Percentiles rank a stretch among this genome's conserved stretches.
These are phyloP conservation scores for Actinemys pallida DNA, from an alignment of 2,113 vertebrate genomes.

Conservation along the genomic window DNA sequence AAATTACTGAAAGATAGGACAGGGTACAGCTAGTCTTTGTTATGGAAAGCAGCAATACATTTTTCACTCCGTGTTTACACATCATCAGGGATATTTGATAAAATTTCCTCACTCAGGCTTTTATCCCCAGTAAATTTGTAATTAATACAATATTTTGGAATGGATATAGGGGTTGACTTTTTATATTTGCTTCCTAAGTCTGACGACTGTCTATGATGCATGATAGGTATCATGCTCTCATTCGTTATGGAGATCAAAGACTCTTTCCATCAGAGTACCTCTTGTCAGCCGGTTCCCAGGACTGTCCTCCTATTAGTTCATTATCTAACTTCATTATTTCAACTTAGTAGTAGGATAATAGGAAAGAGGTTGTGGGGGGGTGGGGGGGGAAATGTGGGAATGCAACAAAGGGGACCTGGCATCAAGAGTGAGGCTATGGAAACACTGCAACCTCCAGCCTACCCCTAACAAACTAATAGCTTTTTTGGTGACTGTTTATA, in stretches of 20 bases:
- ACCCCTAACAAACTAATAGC: slow-evolving; percentile 1
- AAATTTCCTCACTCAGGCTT: neutral
- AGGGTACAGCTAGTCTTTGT: neutral
- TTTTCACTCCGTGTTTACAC: neutral
- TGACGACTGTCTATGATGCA: neutral
- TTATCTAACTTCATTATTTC: slow-evolving; percentile 3
- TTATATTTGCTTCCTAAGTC: slow-evolving; percentile 8
- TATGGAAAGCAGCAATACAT: neutral
- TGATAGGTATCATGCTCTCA: neutral
- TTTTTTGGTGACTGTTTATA: slow-evolving; percentile 2
- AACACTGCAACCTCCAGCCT: slow-evolving; percentile 32
- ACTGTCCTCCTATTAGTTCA: slow-evolving; percentile 55
- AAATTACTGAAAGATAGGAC: neutral
- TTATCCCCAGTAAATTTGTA: neutral
- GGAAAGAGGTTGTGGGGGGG: neutral
- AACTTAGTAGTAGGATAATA: slow-evolving; percentile 31
- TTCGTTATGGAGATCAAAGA: slow-evolving; percentile 4
- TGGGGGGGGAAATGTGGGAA: slow-evolving; percentile 41
- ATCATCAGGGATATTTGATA: neutral
- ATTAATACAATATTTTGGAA: neutral
- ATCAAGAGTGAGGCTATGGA: slow-evolving; percentile 14
- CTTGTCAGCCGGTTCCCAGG: slow-evolving; percentile 19
- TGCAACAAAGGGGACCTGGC: slow-evolving; percentile 32
- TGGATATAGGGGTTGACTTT: neutral
- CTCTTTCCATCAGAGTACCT: neutral